Evolutionary conservation across 1,140 invertebrate species (phyloP).

Genomic region (Notospermus geniculatus): DNA sequence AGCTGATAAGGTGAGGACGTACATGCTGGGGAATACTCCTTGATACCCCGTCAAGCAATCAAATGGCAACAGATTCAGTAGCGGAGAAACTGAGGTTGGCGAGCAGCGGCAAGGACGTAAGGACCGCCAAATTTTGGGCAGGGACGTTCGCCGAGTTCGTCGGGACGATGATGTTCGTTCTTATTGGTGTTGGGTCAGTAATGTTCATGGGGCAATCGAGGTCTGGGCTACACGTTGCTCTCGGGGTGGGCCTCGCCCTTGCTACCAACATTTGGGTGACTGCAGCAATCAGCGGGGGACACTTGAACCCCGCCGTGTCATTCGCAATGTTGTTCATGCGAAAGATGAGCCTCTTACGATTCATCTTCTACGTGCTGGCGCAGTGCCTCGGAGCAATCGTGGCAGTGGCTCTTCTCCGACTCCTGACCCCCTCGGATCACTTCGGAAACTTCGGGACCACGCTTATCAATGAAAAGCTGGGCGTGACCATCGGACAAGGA

Average conservation of each 20-base stretch:
- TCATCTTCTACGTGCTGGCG: conserved; percentile 55
- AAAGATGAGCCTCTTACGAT: conserved; percentile 63
- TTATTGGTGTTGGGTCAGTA: no score
- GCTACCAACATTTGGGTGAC: conserved; percentile 54
- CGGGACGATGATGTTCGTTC: no score
- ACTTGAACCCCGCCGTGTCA: conserved; percentile 3
- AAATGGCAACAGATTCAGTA: no score
- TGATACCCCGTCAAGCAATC: no score
- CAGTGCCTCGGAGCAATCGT: conserved; percentile 21
- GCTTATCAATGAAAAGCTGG: conserved; percentile 13
- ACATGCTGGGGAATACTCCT: no score
- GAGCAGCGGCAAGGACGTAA: no score
- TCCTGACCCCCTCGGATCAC: conserved; percentile 18
- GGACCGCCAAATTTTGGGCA: no score
- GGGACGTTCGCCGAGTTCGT: no score
- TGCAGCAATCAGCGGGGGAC: conserved; percentile 58
- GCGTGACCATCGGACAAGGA: conserved; percentile 63
- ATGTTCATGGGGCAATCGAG: no score
- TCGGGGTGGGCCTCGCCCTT: conserved; percentile 70
- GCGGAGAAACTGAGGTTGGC: no score
- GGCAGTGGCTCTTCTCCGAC: conserved; percentile 16
- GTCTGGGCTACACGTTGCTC: conserved; percentile 64
- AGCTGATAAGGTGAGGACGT: no score
- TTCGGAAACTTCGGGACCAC: neutral
- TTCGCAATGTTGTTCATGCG: conserved; percentile 1